A percentile compares a stretch with the other conserved stretches of the same genome.
Conservation (phyloP, 2,888 invertebrate genomes). For the Amiota minor region DNA sequence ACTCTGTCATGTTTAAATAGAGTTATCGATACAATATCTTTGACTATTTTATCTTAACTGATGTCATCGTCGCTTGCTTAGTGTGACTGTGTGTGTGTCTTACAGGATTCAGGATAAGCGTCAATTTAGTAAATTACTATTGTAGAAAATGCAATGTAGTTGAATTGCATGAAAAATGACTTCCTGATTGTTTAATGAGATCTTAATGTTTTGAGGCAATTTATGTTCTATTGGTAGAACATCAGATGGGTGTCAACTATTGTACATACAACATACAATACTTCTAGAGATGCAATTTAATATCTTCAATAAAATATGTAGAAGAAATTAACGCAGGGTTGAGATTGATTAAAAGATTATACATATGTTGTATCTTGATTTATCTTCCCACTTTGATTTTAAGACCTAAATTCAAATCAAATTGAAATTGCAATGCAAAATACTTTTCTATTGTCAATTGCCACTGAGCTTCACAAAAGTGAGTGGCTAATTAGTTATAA, state of each 20-base stretch:
- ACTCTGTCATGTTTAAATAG: neutral
- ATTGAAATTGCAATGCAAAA: no score
- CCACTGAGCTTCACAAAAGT: no score
- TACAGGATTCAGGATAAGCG: slow-evolving; percentile 57
- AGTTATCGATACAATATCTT: neutral
- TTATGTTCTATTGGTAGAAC: neutral
- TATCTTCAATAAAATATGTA: no score
- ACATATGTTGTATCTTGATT: no score
- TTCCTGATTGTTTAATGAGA: slow-evolving; percentile 16
- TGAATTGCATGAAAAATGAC: neutral
- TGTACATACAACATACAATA: no score
- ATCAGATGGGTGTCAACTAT: neutral
- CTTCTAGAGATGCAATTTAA: no score
- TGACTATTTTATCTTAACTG: neutral
- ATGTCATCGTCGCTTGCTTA: neutral
- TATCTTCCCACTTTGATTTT: no score
- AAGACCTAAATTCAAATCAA: no score
- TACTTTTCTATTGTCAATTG: no score
- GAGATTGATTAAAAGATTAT: no score
- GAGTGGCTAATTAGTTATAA: no score
- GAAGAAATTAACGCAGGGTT: no score
- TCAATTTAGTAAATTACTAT: slow-evolving; percentile 64
- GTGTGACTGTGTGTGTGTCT: neutral
- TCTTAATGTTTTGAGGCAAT: neutral
- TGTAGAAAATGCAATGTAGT: neutral